These are phyloP conservation scores for Erannis defoliaria DNA, from an alignment of 2,888 invertebrate species.

Conservation along the genomic window DNA sequence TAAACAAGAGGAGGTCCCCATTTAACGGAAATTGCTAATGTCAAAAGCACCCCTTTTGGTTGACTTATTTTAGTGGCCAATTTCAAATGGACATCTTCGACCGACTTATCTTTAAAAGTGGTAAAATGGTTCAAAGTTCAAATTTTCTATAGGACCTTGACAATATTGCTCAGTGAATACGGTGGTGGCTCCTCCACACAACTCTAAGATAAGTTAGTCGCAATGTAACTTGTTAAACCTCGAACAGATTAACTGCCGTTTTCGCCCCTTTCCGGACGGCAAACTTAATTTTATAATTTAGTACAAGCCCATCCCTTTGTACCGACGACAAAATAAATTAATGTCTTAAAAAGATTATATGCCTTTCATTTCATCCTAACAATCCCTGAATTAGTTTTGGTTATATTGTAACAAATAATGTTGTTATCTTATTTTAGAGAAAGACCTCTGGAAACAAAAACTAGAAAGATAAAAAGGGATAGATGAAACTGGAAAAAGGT, in stretches of 20 bases:
- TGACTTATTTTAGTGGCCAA: slow-evolving; percentile 22
- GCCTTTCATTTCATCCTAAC: slow-evolving; percentile 28
- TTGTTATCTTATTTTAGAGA: neutral
- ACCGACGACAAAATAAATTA: slow-evolving; percentile 55
- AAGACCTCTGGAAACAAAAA: too few relatives aligned
- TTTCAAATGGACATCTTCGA: slow-evolving; percentile 2
- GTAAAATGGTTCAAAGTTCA: neutral
- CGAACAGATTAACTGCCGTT: slow-evolving; percentile 7
- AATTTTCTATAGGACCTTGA: neutral
- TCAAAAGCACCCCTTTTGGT: slow-evolving; percentile 14
- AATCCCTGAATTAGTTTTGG: neutral
- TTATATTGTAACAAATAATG: neutral
- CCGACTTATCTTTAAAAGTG: neutral
- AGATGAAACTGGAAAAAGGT: too few relatives aligned
- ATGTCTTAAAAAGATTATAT: slow-evolving; percentile 42
- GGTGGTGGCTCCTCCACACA: neutral
- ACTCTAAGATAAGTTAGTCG: neutral
- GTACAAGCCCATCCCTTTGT: slow-evolving; percentile 59
- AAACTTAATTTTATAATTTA: slow-evolving; percentile 43
- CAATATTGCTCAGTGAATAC: neutral
- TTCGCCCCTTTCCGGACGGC: slow-evolving; percentile 27
- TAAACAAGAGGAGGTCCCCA: slow-evolving; percentile 3
- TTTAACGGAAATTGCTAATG: slow-evolving; percentile 18
- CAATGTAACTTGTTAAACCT: slow-evolving; percentile 10
- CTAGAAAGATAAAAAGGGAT: too few relatives aligned